These are phyloP conservation scores for Morpho deidamia DNA, from an alignment of 2,888 invertebrate species.

Conservation along the genomic window DNA sequence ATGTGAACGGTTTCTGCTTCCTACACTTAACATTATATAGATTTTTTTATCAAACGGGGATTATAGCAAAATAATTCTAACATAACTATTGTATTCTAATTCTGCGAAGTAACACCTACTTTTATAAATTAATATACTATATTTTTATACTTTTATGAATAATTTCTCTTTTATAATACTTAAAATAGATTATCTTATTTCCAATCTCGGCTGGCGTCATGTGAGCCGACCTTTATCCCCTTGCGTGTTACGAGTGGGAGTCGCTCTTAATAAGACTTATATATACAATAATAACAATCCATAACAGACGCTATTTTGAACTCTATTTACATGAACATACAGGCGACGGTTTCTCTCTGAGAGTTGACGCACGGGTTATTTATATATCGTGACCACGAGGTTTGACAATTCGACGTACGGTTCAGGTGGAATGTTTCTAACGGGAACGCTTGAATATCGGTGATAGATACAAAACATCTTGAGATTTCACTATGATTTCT, in stretches of 20 bases:
- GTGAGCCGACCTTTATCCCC: conserved; percentile 38
- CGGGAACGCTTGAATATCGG: conserved; percentile 19
- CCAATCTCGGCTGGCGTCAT: conserved; percentile 33
- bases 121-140: too few species aligned
- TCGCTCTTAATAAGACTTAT: conserved; percentile 71
- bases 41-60: too few species aligned
- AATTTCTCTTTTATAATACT: too few species aligned
- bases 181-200: conserved; percentile 4
- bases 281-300: conserved; percentile 51
- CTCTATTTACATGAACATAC: conserved; percentile 15
- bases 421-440: conserved; percentile 28
- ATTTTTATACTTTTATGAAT: too few species aligned
- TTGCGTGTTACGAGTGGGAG: conserved; percentile 72
- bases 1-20: too few species aligned
- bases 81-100: too few species aligned
- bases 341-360: conserved; percentile 5
- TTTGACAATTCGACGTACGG: conserved; percentile 43
- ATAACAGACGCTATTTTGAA: conserved; percentile 20
- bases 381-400: conserved; percentile 45
- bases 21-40: too few species aligned
- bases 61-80: too few species aligned
- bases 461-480: conserved; percentile 10
- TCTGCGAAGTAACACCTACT: too few species aligned
- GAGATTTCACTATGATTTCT: background rate
- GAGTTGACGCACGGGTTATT: conserved; percentile 43